Evolutionary conservation across 1,140 invertebrate species (phyloP).

Genomic region (Leptopilina boulardi): DNA sequence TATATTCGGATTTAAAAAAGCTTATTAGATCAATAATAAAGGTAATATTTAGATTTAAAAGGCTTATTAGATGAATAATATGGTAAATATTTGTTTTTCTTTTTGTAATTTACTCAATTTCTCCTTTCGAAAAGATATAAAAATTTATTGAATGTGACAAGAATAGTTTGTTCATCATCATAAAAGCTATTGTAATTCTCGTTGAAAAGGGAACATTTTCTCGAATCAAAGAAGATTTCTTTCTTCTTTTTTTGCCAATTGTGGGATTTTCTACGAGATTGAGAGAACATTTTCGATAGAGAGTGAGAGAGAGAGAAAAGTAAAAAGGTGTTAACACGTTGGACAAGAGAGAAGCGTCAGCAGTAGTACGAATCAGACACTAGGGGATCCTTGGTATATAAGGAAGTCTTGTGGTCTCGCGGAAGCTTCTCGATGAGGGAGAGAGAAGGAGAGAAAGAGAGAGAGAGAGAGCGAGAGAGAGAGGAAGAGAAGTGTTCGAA

Average conservation of each 20-base stretch:
- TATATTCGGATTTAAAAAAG: too few species aligned
- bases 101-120: too few species aligned
- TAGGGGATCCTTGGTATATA: conserved; percentile 17
- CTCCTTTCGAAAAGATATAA: too few species aligned
- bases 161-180: too few species aligned
- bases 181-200: too few species aligned
- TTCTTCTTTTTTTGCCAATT: not conserved
- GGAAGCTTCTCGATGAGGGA: not conserved
- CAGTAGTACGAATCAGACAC: conserved; percentile 19
- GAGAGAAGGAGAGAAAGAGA: not conserved
- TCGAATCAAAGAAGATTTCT: not conserved
- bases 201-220: not conserved
- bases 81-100: too few species aligned
- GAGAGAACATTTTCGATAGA: conserved; percentile 18
- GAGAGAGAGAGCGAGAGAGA: not conserved
- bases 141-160: too few species aligned
- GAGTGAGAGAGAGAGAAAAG: not conserved
- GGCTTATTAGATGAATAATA: too few species aligned
- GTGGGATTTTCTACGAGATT: not conserved
- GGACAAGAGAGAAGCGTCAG: conserved; percentile 18
- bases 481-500: not conserved
- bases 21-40: too few species aligned
- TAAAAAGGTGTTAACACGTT: conserved; percentile 26
- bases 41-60: too few species aligned
- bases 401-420: conserved; percentile 30